phyloP scores from a whole-genome alignment of 2,888 invertebrate genomes.

The Polyommatus iphigenia region DNA sequence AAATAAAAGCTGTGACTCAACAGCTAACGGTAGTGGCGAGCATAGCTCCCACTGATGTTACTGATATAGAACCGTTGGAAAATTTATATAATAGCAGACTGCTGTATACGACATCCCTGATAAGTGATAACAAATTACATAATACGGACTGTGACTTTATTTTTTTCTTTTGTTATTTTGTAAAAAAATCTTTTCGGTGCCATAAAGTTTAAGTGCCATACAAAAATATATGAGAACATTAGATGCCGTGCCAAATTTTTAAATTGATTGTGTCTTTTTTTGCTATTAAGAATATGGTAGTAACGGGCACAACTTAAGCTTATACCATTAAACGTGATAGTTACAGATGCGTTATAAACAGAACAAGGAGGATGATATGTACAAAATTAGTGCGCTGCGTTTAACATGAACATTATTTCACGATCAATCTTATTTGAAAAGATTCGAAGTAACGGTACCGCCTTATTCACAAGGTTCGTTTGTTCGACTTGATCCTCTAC shows the following conservation, averaged over 20 bases:
- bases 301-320: background rate
- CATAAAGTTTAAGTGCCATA: background rate
- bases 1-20: conserved; percentile 30
- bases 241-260: background rate
- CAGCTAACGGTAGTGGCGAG: conserved; percentile 22
- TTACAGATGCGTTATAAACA: conserved; percentile 7
- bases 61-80: conserved; percentile 26
- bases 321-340: conserved; percentile 3
- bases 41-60: background rate
- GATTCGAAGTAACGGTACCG: conserved; percentile 65
- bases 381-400: conserved; percentile 6
- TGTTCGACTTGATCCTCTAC: conserved; percentile 55
- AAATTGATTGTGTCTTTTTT: background rate
- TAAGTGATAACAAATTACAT: background rate
- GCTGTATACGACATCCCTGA: background rate
- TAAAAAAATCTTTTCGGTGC: background rate
- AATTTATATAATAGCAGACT: background rate
- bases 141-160: background rate
- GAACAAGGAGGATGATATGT: conserved; percentile 3
- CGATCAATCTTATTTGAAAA: conserved; percentile 53
- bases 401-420: conserved; percentile 30
- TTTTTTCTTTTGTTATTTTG: background rate
- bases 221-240: background rate
- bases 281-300: background rate
- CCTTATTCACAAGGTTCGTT: conserved; percentile 57